Conservation (phyloP, 2,888 invertebrate species). For the Geophilus truncorum region DNA sequence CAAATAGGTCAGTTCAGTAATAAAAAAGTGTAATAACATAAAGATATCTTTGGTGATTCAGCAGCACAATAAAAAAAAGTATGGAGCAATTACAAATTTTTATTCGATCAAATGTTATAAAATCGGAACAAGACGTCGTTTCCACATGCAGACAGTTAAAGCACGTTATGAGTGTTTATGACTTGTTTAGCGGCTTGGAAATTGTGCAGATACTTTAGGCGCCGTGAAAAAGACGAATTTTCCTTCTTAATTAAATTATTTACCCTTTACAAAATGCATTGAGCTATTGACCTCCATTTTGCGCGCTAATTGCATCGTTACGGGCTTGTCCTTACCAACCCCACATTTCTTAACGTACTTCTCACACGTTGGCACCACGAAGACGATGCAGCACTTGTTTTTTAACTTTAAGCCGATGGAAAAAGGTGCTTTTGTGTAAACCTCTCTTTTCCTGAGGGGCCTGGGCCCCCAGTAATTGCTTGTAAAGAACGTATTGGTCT, state of each 20-base stretch:
- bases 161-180: neutral
- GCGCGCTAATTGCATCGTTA: neutral
- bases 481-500: constrained; percentile 33
- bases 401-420: neutral
- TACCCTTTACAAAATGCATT: neutral
- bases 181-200: neutral
- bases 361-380: neutral
- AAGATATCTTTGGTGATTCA: neutral
- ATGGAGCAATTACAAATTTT: neutral
- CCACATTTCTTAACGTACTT: neutral
- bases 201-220: neutral
- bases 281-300: neutral
- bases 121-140: neutral
- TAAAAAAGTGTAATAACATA: neutral
- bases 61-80: neutral
- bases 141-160: neutral
- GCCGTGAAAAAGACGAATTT: neutral
- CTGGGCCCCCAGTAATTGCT: constrained; percentile 30
- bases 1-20: neutral
- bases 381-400: neutral
- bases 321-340: neutral
- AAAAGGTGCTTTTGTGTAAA: neutral
- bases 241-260: neutral
- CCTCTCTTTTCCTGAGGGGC: neutral
- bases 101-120: neutral